phyloP scores from a whole-genome alignment of 2,113 vertebrate species.

The Ciconia boyciana region DNA sequence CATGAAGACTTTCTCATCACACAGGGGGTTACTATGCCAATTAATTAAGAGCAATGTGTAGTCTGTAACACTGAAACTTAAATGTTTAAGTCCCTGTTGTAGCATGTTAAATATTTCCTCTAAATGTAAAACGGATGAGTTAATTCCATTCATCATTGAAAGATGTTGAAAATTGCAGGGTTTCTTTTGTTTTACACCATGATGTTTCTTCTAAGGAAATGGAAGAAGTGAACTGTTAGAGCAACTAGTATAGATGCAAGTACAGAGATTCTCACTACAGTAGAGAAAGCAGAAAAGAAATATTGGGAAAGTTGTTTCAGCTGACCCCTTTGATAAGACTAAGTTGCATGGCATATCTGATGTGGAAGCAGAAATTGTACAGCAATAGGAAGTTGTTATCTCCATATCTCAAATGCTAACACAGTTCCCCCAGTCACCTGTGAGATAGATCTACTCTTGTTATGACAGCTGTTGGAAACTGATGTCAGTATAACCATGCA shows the following conservation, averaged over 20 bases:
- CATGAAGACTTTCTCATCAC: background rate
- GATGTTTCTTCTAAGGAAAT: background rate
- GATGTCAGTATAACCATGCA: conserved; percentile 52
- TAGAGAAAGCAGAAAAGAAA: background rate
- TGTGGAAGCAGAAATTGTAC: conserved; percentile 38
- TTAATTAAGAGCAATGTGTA: background rate
- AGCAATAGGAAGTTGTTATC: conserved; percentile 54
- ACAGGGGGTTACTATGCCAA: background rate
- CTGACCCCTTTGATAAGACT: conserved; percentile 37
- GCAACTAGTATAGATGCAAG: background rate
- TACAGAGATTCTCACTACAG: background rate
- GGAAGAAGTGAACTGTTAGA: background rate
- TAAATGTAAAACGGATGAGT: background rate
- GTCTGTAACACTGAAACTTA: background rate
- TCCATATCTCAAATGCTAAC: conserved; percentile 56
- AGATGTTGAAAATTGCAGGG: background rate
- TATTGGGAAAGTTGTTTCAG: conserved; percentile 12
- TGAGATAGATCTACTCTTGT: conserved; percentile 31
- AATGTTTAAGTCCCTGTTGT: background rate
- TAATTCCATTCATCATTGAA: background rate
- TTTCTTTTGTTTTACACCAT: conserved; percentile 5
- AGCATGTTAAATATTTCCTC: background rate
- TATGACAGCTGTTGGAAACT: conserved; percentile 63
- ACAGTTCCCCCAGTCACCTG: conserved; percentile 22
- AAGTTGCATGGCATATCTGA: conserved; percentile 28